Conservation (phyloP, 2,797 vertebrate species). For the Cryptoprocta ferox region DNA sequence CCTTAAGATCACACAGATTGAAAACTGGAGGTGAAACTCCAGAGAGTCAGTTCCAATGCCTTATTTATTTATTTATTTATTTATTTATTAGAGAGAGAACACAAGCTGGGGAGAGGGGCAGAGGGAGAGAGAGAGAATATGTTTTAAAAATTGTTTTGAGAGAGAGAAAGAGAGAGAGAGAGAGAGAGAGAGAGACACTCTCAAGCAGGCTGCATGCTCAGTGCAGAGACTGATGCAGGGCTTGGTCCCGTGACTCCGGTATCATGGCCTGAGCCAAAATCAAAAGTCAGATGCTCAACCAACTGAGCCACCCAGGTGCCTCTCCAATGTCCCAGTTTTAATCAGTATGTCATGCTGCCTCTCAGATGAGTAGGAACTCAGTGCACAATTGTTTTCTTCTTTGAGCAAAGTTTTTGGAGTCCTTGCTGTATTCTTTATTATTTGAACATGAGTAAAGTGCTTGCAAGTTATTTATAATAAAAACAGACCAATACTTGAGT, state of each 20-base stretch:
- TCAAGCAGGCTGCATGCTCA: too few relatives aligned
- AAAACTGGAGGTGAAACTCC: not conserved
- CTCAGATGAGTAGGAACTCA: not conserved
- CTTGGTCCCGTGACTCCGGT: too few relatives aligned
- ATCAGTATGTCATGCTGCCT: not conserved
- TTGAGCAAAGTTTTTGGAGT: not conserved
- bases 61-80: not conserved
- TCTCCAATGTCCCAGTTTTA: not conserved
- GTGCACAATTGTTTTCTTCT: not conserved
- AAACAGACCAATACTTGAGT: not conserved
- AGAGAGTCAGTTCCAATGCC: not conserved
- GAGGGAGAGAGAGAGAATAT: too few relatives aligned
- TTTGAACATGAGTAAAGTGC: not conserved
- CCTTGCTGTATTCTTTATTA: not conserved
- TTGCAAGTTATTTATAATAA: not conserved
- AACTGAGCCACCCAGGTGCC: too few relatives aligned
- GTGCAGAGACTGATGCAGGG: too few relatives aligned
- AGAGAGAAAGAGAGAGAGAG: too few relatives aligned
- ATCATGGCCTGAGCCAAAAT: too few relatives aligned
- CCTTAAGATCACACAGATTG: not conserved
- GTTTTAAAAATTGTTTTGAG: too few relatives aligned
- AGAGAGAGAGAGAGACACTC: too few relatives aligned
- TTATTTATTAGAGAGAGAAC: too few relatives aligned
- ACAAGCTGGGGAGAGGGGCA: too few relatives aligned
- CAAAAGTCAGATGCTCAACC: too few relatives aligned